Conservation (phyloP, 1,140 invertebrate genomes). For the Artemia franciscana region DNA sequence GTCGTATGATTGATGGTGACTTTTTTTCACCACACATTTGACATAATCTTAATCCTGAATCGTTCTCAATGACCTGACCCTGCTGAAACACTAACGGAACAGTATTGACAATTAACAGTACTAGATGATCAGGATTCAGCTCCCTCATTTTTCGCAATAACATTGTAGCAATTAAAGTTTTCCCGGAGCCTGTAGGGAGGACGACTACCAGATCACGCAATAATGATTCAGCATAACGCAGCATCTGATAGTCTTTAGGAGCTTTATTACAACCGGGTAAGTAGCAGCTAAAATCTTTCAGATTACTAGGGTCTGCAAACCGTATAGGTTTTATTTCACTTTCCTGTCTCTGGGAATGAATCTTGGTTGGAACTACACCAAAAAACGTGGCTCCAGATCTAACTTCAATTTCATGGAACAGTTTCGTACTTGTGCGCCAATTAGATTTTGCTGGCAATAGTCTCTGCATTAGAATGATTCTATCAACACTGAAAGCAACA, state of each 20-base stretch:
- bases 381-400: too few relatives aligned
- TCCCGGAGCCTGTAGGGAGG: neutral
- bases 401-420: too few relatives aligned
- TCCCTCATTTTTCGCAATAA: too few relatives aligned
- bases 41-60: neutral
- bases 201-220: neutral
- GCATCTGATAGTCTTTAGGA: neutral
- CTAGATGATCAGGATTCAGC: too few relatives aligned
- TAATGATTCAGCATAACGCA: neutral
- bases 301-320: neutral
- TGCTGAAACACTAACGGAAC: neutral
- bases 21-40: neutral
- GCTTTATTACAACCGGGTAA: neutral
- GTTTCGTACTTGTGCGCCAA: too few relatives aligned
- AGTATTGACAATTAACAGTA: neutral
- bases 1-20: too few relatives aligned
- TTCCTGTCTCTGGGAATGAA: too few relatives aligned
- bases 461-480: too few relatives aligned
- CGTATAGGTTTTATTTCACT: too few relatives aligned
- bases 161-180: neutral
- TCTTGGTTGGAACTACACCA: too few relatives aligned
- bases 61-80: neutral
- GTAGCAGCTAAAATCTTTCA: neutral
- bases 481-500: too few relatives aligned
- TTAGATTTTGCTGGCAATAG: too few relatives aligned